phyloP scores from a whole-genome alignment of 2,888 invertebrate species.

The Dione juno region DNA sequence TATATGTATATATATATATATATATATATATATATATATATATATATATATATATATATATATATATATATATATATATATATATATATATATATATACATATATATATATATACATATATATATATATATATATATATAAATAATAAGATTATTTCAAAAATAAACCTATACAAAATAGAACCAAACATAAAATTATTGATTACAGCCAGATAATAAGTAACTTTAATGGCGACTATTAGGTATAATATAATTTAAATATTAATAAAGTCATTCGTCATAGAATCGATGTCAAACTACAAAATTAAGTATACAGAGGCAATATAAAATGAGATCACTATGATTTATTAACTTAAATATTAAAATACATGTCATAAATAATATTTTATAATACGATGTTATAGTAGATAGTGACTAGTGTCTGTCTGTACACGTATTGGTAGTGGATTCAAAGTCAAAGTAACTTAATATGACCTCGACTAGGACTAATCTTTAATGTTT shows the following conservation, averaged over 20 bases:
- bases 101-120: too few relatives aligned
- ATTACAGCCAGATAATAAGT: background rate
- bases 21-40: too few relatives aligned
- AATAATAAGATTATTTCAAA: too few relatives aligned
- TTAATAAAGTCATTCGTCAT: constrained; percentile 16
- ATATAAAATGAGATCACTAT: constrained; percentile 18
- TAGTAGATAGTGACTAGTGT: background rate
- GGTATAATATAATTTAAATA: constrained; percentile 13
- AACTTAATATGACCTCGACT: too few relatives aligned
- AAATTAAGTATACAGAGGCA: constrained; percentile 17
- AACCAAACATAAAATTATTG: background rate
- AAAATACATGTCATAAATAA: constrained; percentile 33
- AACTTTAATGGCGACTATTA: too few relatives aligned
- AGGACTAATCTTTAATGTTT: background rate
- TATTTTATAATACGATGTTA: background rate
- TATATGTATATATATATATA: too few relatives aligned
- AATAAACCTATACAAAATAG: background rate
- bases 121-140: too few relatives aligned
- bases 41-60: too few relatives aligned
- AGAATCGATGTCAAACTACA: constrained; percentile 4
- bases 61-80: too few relatives aligned
- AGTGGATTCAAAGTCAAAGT: too few relatives aligned
- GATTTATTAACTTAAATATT: constrained; percentile 39
- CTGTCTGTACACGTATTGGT: too few relatives aligned
- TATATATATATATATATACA: too few relatives aligned